Evolutionary conservation across 2,113 vertebrate genomes (phyloP), one percentile per base, ranked within the genome.

Genomic region (Casuarius casuarius): DNA sequence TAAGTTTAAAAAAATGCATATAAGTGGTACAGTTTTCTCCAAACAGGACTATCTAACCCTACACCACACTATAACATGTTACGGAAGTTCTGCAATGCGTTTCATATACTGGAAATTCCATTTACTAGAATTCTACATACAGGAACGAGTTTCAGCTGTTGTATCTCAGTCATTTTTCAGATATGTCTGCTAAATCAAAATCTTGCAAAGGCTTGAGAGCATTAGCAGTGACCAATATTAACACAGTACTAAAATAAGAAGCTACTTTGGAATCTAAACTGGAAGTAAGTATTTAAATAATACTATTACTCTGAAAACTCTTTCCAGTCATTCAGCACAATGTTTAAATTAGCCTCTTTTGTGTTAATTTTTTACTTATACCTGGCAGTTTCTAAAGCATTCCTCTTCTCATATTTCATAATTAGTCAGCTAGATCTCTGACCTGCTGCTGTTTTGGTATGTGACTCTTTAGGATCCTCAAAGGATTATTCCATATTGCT

Each of bases 201-300:
- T 40, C 51, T 78, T 92, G 31, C 31, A 91, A 84, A 68, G 5
- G 20, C 14, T 87, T 76, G 68, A 85, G 44, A 93, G 20, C 29
- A 70, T 74, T 90, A 84, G 2, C 12, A 84, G 31, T 51, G 49
- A 66, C 59, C 61, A 61, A 80, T 76, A 79, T 31, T 61, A 63
- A 54, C 65, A 33, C 3, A 66, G 1, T 19, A 48, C 54, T 89
- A 84, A 72, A 83, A 40, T 31, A 21, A 5, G 1, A 35, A 66
- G 70, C 40, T 91, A 33, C 28, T 71, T 82, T 20, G 22, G 22
- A 90, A 68, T 58, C 71, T 87, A 81, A 90, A 92, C 46, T 68
- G 56, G 58, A 95, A 82, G 38, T 73, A 25, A 76, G 14, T 80
- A 48, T 68, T 65, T 76, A 58, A 83, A 59, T 79, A 49, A 23